These are phyloP conservation scores for Patiria miniata DNA, from an alignment of 35 echinoderm and acorn worm species.

Conservation along the genomic window DNA sequence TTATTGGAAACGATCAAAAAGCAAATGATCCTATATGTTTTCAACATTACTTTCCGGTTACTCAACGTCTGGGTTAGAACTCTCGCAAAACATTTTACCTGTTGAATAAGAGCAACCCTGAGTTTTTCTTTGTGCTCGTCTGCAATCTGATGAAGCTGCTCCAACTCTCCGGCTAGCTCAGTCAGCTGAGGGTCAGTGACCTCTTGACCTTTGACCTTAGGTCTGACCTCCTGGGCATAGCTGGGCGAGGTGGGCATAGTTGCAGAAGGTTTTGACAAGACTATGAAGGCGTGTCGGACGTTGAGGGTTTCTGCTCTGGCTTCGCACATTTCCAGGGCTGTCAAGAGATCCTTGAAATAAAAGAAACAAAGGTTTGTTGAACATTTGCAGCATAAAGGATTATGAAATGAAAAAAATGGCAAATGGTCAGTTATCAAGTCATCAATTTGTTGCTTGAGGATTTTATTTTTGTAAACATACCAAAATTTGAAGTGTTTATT, in stretches of 20 bases:
- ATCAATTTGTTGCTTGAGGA: too few relatives aligned
- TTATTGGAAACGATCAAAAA: too few relatives aligned
- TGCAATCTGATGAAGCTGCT: slow-evolving; percentile 66
- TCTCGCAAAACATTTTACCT: too few relatives aligned
- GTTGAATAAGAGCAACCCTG: slow-evolving; percentile 66
- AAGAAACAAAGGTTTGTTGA: not conserved
- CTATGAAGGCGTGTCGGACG: not conserved
- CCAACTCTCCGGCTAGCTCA: slow-evolving; percentile 49
- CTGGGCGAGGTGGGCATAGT: not conserved
- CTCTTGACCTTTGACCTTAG: not conserved
- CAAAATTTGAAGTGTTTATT: too few relatives aligned
- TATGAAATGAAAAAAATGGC: too few relatives aligned
- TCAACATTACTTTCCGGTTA: too few relatives aligned
- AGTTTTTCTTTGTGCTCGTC: slow-evolving; percentile 68
- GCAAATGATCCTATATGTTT: too few relatives aligned
- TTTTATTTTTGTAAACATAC: too few relatives aligned
- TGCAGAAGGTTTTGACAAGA: not conserved
- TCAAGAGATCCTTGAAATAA: slow-evolving; percentile 56
- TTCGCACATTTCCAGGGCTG: slow-evolving; percentile 38
- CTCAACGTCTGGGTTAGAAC: too few relatives aligned
- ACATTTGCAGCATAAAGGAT: too few relatives aligned
- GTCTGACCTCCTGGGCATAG: not conserved
- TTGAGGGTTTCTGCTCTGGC: slow-evolving; percentile 19
- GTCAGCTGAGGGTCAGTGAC: slow-evolving; percentile 53
- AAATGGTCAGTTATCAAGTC: too few relatives aligned